Conservation (phyloP, 1,140 invertebrate genomes). For the Leptinotarsa undecemlineata region DNA sequence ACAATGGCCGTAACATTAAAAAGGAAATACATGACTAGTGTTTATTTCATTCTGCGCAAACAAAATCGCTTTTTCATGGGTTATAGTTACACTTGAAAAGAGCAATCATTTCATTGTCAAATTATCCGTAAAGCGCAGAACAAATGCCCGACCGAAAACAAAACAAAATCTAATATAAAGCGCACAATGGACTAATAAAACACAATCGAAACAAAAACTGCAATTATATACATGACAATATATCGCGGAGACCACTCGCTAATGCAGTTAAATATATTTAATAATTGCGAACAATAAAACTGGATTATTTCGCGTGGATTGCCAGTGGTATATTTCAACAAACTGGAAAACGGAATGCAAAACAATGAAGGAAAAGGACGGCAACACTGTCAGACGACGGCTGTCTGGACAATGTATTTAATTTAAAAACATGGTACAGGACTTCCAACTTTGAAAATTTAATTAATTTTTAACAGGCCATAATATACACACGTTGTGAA, state of each 20-base stretch:
- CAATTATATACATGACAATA: conserved; percentile 52
- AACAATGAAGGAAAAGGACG: conserved; percentile 4
- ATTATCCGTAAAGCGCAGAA: conserved; percentile 50
- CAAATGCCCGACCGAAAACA: conserved; percentile 44
- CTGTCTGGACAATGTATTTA: conserved; percentile 39
- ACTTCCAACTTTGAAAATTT: conserved; percentile 24
- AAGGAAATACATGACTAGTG: conserved; percentile 7
- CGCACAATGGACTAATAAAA: conserved; percentile 51
- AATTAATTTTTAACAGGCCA: conserved; percentile 26
- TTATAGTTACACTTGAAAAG: conserved; percentile 26
- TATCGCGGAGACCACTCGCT: conserved; percentile 41
- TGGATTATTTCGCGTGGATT: conserved; percentile 50
- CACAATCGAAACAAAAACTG: conserved; percentile 52
- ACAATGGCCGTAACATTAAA: conserved; percentile 5
- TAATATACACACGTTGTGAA: conserved; percentile 11
- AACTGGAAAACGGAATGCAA: conserved; percentile 32
- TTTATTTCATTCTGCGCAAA: conserved; percentile 13
- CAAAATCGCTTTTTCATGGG: conserved; percentile 16
- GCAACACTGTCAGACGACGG: conserved; percentile 23
- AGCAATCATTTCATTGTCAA: conserved; percentile 48
- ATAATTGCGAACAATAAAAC: conserved; percentile 53
- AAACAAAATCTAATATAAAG: conserved; percentile 53
- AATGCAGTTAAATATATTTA: conserved; percentile 53
- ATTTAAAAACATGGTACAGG: conserved; percentile 36
- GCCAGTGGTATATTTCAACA: conserved; percentile 40